phyloP scores from a whole-genome alignment of 2,888 invertebrate genomes.

The Hemaris fuciformis region DNA sequence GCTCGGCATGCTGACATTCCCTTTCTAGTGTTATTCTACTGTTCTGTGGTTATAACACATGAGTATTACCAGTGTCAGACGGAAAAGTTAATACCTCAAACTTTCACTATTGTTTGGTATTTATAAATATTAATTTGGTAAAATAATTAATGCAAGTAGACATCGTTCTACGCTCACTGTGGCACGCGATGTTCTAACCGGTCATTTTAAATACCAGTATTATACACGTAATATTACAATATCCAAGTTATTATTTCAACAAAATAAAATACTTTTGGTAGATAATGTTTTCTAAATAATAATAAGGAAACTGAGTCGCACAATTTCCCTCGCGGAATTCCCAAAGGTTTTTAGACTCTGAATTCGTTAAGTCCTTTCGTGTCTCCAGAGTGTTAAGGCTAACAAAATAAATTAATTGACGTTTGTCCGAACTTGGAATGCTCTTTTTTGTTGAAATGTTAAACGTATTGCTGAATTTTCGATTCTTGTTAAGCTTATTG shows the following conservation, averaged over 20 bases:
- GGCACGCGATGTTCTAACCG: neutral
- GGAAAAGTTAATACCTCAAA: too few relatives aligned
- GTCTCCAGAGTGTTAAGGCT: neutral
- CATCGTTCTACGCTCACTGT: neutral
- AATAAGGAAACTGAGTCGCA: neutral
- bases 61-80: too few relatives aligned
- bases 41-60: too few relatives aligned
- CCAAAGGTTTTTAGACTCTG: neutral
- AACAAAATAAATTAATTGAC: neutral
- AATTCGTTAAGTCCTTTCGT: neutral
- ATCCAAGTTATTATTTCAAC: neutral
- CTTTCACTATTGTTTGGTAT: neutral
- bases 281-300: too few relatives aligned
- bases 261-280: neutral
- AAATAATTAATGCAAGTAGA: neutral
- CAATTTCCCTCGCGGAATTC: neutral
- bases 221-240: neutral
- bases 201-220: too few relatives aligned
- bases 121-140: neutral
- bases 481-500: neutral
- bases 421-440: neutral
- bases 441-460: neutral
- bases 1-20: too few relatives aligned
- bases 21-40: too few relatives aligned
- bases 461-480: neutral